These are phyloP conservation scores for Meteorus sp. DNA, from an alignment of 1,140 invertebrate genomes.

Conservation along the genomic window DNA sequence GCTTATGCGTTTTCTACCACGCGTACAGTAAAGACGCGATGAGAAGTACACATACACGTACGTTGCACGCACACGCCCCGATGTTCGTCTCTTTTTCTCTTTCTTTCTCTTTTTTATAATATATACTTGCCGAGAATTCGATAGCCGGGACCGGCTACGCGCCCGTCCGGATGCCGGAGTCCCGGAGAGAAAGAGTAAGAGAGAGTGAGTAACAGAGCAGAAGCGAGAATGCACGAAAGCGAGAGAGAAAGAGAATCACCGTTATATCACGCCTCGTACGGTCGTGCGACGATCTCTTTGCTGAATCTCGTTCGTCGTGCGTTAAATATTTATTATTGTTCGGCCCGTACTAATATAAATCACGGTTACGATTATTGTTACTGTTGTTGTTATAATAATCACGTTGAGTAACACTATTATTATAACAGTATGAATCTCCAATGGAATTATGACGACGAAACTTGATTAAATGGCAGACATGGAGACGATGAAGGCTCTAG, in stretches of 20 bases:
- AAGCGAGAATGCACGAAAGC: slow-evolving; percentile 20
- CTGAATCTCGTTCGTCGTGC: slow-evolving; percentile 12
- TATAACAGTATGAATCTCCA: not conserved
- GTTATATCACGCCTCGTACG: slow-evolving; percentile 42
- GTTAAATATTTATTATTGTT: no score
- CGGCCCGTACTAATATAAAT: no score
- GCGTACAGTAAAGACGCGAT: slow-evolving; percentile 1
- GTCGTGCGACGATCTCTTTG: slow-evolving; percentile 21
- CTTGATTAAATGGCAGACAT: slow-evolving; percentile 22
- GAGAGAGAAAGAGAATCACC: slow-evolving; percentile 34
- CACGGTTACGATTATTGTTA: no score
- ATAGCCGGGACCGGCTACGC: slow-evolving; percentile 32
- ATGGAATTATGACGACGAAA: slow-evolving; percentile 9
- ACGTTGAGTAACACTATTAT: not conserved
- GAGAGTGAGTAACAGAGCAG: slow-evolving; percentile 19
- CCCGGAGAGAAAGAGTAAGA: slow-evolving; percentile 25
- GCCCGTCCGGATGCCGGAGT: slow-evolving; percentile 29
- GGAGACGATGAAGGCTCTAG: slow-evolving; percentile 23
- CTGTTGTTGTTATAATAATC: not conserved
- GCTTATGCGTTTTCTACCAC: not conserved
- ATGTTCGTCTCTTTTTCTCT: slow-evolving; percentile 15
- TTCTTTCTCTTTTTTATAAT: no score
- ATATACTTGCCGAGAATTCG: slow-evolving; percentile 33
- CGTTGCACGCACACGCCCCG: slow-evolving; percentile 30
- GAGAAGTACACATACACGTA: slow-evolving; percentile 5